Conservation (phyloP, 1,140 invertebrate species). For the Helicoverpa armigera region DNA sequence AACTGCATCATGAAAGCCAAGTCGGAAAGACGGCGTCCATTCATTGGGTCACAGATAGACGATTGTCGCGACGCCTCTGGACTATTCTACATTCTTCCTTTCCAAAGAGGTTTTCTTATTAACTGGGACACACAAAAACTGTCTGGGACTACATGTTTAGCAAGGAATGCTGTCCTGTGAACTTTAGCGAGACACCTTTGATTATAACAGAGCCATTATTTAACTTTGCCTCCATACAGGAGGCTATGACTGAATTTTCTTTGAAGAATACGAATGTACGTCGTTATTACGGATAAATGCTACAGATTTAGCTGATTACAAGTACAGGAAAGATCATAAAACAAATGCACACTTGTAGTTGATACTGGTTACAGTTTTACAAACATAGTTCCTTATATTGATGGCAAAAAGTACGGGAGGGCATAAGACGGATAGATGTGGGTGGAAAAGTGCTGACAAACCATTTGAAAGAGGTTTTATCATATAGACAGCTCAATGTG, state of each 20-base stretch:
- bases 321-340: constrained; percentile 88
- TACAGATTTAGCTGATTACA: constrained; percentile 89
- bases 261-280: constrained; percentile 98
- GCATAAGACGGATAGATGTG: constrained; percentile 95
- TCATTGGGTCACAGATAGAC: constrained; percentile 93
- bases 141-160: constrained; percentile 99
- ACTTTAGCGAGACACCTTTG: constrained; percentile 92
- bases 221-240: constrained; percentile 97
- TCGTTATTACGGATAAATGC: constrained; percentile 94
- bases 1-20: constrained; percentile 99
- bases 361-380: constrained; percentile 98
- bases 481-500: constrained; percentile 98
- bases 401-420: constrained; percentile 94
- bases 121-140: constrained; percentile 98
- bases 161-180: constrained; percentile 94
- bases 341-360: constrained; percentile 94
- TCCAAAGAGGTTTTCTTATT: constrained; percentile 97
- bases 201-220: constrained; percentile 97
- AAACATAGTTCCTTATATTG: constrained; percentile 97
- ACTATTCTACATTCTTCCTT: constrained; percentile 97
- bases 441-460: constrained; percentile 99
- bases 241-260: constrained; percentile 98
- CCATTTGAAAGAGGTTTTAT: constrained; percentile 99
- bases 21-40: constrained; percentile 96
- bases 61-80: constrained; percentile 98